Conservation (phyloP, 2,113 vertebrate species). For the Paramisgurnus dabryanus region DNA sequence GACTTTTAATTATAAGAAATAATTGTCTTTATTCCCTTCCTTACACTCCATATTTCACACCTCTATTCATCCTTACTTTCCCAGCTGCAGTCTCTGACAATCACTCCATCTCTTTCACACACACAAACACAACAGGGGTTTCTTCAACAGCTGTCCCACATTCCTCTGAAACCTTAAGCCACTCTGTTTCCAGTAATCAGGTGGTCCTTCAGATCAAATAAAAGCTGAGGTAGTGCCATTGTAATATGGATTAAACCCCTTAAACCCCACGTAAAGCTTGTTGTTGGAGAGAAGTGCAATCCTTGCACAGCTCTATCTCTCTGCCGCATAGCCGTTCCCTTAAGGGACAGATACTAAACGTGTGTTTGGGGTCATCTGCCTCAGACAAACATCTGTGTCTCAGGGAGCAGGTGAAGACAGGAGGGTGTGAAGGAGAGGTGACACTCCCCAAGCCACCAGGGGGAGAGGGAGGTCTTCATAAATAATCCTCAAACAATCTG, state of each 20-base stretch:
- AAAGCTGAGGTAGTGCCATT: constrained; percentile 18
- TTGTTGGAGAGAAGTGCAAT: constrained; percentile 24
- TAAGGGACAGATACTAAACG: constrained; percentile 37
- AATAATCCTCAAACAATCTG: constrained; percentile 82
- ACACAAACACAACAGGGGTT: constrained; percentile 28
- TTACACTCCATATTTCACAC: not conserved
- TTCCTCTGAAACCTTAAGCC: constrained; percentile 33
- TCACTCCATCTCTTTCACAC: not conserved
- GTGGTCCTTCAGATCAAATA: constrained; percentile 18
- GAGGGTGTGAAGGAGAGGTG: constrained; percentile 53
- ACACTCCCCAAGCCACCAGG: constrained; percentile 53
- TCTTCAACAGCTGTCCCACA: constrained; percentile 54
- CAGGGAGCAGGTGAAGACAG: constrained; percentile 69
- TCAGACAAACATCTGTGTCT: constrained; percentile 63
- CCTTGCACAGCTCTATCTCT: constrained; percentile 22
- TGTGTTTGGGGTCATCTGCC: constrained; percentile 46
- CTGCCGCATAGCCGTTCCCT: constrained; percentile 30
- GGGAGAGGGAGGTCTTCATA: constrained; percentile 74
- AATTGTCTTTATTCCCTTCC: not conserved
- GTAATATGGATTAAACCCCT: constrained; percentile 34
- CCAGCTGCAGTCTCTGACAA: not conserved
- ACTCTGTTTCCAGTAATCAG: constrained; percentile 29
- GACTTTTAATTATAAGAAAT: no score
- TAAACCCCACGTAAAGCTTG: constrained; percentile 28
- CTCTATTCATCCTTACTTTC: not conserved